Evolutionary conservation across 2,888 invertebrate genomes (phyloP), one percentile per base, ranked within the genome.

Genomic region (Bugula neritina): DNA sequence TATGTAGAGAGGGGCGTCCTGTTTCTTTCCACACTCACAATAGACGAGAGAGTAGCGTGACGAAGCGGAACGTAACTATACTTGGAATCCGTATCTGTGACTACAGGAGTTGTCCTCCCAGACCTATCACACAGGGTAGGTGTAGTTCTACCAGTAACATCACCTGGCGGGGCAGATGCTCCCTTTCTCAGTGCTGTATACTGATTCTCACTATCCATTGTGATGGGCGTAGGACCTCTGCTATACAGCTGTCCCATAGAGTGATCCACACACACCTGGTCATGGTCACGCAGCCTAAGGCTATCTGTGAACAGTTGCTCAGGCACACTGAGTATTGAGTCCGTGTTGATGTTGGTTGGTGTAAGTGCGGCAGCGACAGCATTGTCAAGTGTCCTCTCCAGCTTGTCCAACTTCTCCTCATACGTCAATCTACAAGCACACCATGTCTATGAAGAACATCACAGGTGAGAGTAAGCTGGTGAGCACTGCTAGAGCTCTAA

Each of bases 1-100:
- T 34, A 63, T 57, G 27, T 57, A 13, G 63, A 5, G 27, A 13
- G 10, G 31, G 63, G 31, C 10, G 34, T 34, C 17, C 25, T 25
- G 23, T 55, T 55, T 31, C 63, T 63, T 27, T 63, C 31, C n/a
- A 27, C 31, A 63, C 63, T 34, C 13, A 3, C 13, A 5, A 27
- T 31, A 29, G 63, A 29, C 3, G 63, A 63, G 5, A 63, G 2
- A 25, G 63, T 27, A 27, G 27, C 17, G n/a, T 63, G 17, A 34
- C 63, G 63, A 31, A 63, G 27, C 27, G 63, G 63, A 31, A 63
- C 63, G n/a, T 63, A 63, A 63, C 63, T 63, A 63, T 63, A 63
- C 27, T 27, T 27, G 63, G 63, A 63, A 21, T 63, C 63, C 3
- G 27, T 63, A n/a, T 63, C 63, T 13, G 63, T 63, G 5, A 31